Base-by-base conservation (phyloP, 2,113 vertebrate species). In the Channa maculata region DNA sequence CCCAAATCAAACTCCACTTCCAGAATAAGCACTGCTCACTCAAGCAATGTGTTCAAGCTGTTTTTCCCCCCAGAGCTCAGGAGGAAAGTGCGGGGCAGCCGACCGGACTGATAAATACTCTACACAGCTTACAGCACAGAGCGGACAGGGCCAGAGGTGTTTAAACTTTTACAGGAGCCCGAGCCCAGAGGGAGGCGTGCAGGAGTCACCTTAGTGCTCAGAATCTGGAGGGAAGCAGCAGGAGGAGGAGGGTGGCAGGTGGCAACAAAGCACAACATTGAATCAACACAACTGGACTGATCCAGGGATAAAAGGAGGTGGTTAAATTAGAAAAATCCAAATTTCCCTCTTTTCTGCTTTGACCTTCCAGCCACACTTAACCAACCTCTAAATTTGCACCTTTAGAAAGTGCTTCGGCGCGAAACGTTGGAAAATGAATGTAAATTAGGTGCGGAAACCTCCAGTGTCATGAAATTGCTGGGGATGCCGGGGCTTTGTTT, bases 21-120 rank as follows among this genome's bases (percentile, higher is more conserved):
- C 50, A 71, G 46, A 86, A 79, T 79, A 72, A 80, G 62, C 77
- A 48, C 14, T 68, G 72, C 57, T 79, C 83, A 43, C 46, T 74
- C 54, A 24, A 54, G 80, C 69, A 33, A 5, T 8, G 55, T 3
- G 52, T n/a, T 45, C 62, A 49, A 36, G 54, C 67, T 52, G 67
- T 70, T 67, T 74, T 75, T 24, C 71, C 69, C 34, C 38, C 66
- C 53, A 1, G 69, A 73, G 74, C 71, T 65, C 39, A 6, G 46
- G 59, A 54, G 77, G 44, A 73, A 82, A 57, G 8, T 34, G 55
- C 78, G 3, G 65, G 34, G 61, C 24, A 5, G 79, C 62, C 33
- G 24, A 33, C 72, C 57, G 54, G 46, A 63, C 78, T 49, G 80
- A 71, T 86, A 65, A 86, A 68, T 84, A 71, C 73, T 44, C 57